Evolutionary conservation across 2,888 invertebrate species (phyloP).

Genomic region (Yponomeuta plumbellus): DNA sequence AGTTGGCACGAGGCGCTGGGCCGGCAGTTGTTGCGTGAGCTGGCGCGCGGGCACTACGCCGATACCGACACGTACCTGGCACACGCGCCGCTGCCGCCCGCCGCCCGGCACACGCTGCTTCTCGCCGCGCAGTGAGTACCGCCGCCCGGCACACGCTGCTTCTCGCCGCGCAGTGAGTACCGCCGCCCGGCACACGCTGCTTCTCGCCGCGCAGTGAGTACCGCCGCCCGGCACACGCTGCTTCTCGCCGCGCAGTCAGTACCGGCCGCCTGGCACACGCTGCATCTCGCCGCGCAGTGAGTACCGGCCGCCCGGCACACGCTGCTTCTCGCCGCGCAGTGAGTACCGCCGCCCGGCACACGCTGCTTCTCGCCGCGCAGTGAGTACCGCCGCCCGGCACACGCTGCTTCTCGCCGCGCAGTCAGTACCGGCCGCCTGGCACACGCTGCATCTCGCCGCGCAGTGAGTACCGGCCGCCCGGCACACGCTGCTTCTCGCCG

Average conservation of each 20-base stretch:
- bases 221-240: conserved; percentile 44
- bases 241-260: conserved; percentile 70
- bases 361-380: conserved; percentile 72
- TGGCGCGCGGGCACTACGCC: conserved; percentile 79
- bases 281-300: conserved; percentile 78
- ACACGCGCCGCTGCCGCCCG: conserved; percentile 73
- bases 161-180: background rate
- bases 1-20: conserved; percentile 84
- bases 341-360: conserved; percentile 70
- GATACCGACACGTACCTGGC: conserved; percentile 80
- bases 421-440: conserved; percentile 59
- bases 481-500: conserved; percentile 77
- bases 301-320: conserved; percentile 72
- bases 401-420: conserved; percentile 68
- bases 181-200: no score
- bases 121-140: conserved; percentile 76
- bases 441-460: conserved; percentile 82
- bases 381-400: no score
- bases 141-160: background rate
- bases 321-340: conserved; percentile 80
- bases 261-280: conserved; percentile 78
- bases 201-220: no score
- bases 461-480: conserved; percentile 40
- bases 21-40: conserved; percentile 77
- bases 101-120: conserved; percentile 77